Conservation (phyloP, 2,888 invertebrate genomes). For the Lacanobia wlatinum region DNA sequence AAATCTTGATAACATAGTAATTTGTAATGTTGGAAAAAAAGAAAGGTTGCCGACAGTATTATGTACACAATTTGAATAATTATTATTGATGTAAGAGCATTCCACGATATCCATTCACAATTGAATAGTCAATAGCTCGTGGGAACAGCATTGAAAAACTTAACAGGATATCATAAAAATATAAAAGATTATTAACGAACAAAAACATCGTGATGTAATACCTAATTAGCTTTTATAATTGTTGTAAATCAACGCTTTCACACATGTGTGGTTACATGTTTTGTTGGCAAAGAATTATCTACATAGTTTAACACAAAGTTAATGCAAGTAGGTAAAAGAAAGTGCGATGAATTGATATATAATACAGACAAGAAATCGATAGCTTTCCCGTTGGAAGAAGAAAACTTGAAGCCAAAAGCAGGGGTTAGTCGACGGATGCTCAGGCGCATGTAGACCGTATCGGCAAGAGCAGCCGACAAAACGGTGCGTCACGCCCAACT, state of each 20-base stretch:
- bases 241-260: conserved; percentile 56
- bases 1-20: conserved; percentile 73
- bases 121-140: conserved; percentile 82
- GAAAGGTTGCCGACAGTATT: conserved; percentile 75
- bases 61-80: conserved; percentile 82
- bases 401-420: conserved; percentile 79
- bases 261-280: conserved; percentile 50
- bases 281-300: conserved; percentile 36
- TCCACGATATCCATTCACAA: conserved; percentile 69
- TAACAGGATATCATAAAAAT: conserved; percentile 67
- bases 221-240: conserved; percentile 64
- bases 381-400: conserved; percentile 72
- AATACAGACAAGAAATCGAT: conserved; percentile 70
- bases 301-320: conserved; percentile 25
- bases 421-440: conserved; percentile 84
- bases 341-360: conserved; percentile 59
- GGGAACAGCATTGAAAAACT: conserved; percentile 80
- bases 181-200: conserved; percentile 67
- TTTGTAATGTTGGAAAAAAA: conserved; percentile 72
- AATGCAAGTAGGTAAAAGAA: conserved; percentile 44
- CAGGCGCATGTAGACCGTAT: conserved; percentile 87
- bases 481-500: conserved; percentile 87
- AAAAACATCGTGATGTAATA: conserved; percentile 70
- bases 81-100: conserved; percentile 75
- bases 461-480: conserved; percentile 86